Conservation (phyloP, 2,113 vertebrate species). For the Elephantulus edwardii region DNA sequence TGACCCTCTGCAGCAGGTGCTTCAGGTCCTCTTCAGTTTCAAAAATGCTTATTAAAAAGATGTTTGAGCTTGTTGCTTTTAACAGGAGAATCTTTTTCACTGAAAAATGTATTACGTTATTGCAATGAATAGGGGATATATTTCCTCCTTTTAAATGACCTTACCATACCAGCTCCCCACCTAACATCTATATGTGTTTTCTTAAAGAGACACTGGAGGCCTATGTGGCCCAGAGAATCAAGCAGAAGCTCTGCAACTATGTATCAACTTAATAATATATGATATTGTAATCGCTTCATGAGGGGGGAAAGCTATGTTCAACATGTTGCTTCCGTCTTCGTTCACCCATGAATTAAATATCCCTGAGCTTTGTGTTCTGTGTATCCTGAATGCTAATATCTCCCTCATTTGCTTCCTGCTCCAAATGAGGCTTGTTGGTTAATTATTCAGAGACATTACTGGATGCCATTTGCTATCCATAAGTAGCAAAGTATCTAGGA, state of each 20-base stretch:
- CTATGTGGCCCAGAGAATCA: neutral
- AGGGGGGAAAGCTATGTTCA: slow-evolving; percentile 42
- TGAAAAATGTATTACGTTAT: neutral
- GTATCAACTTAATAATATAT: slow-evolving; percentile 49
- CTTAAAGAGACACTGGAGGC: neutral
- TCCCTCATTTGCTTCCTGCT: slow-evolving; percentile 50
- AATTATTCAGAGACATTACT: slow-evolving; percentile 61
- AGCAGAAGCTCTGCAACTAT: slow-evolving; percentile 1
- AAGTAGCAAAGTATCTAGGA: slow-evolving; percentile 57
- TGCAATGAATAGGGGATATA: neutral
- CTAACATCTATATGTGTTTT: neutral
- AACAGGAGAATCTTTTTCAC: neutral
- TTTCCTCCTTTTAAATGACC: neutral
- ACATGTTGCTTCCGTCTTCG: neutral
- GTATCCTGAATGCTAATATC: neutral
- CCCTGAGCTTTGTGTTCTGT: neutral
- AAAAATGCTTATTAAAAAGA: slow-evolving; percentile 36
- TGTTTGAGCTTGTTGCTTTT: neutral
- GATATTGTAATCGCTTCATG: slow-evolving; percentile 42
- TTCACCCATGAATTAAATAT: slow-evolving; percentile 57
- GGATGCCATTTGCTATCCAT: slow-evolving; percentile 55
- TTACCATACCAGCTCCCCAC: neutral
- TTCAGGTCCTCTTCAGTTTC: no score
- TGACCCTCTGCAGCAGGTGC: no score
- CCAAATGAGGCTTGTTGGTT: slow-evolving; percentile 49